Evolutionary conservation across 2,888 invertebrate species (phyloP).

Genomic region (Ecdyonurus torrentis): DNA sequence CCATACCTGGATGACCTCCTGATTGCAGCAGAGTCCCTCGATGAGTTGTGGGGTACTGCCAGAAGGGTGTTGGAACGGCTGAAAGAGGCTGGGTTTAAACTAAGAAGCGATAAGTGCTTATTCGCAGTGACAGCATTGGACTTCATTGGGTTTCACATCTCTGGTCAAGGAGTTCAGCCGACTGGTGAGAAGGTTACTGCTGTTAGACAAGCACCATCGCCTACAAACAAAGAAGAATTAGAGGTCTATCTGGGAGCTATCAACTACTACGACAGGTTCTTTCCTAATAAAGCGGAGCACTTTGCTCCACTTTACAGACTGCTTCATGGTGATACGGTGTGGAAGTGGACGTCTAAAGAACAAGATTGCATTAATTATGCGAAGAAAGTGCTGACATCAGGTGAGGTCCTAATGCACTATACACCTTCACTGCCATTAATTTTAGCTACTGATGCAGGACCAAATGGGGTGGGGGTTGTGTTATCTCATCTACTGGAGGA

Average conservation of each 20-base stretch:
- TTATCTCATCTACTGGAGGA: slow-evolving; percentile 15
- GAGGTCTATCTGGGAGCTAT: background rate
- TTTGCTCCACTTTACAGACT: background rate
- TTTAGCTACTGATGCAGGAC: slow-evolving; percentile 21
- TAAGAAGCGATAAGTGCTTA: background rate
- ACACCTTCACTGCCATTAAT: slow-evolving; percentile 16
- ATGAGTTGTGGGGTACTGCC: background rate
- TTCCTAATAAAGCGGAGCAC: background rate
- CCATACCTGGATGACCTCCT: background rate
- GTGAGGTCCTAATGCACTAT: slow-evolving; percentile 19
- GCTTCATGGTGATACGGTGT: too few relatives aligned
- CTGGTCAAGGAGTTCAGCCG: slow-evolving; percentile 4
- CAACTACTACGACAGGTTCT: slow-evolving; percentile 5
- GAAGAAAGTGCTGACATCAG: slow-evolving; percentile 9
- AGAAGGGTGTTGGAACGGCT: background rate
- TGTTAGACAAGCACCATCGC: slow-evolving; percentile 1
- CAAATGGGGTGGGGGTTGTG: slow-evolving; percentile 18
- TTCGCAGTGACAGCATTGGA: background rate
- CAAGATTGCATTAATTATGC: background rate
- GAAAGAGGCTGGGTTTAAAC: background rate
- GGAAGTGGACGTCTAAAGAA: background rate
- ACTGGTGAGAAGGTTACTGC: background rate
- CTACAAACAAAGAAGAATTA: background rate
- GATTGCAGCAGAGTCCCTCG: background rate
- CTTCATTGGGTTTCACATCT: background rate